A percentile compares a stretch with the other conserved stretches of the same genome.
phyloP scores from a whole-genome alignment of 35 echinoderm and acorn worm species.

The Ptychodera flava region DNA sequence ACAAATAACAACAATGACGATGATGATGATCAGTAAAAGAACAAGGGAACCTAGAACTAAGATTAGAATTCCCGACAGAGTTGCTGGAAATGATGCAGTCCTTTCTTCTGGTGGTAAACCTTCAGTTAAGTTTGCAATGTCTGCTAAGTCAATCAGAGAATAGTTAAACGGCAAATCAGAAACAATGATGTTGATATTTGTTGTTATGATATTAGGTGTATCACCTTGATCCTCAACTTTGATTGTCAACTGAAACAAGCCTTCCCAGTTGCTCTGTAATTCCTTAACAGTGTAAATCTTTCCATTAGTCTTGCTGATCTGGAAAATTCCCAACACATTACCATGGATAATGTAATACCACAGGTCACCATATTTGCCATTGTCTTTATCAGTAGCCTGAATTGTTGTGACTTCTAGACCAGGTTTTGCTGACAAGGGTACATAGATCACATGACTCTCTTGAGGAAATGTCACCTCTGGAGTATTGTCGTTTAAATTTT shows the following conservation, averaged over 20 bases:
- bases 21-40: neutral
- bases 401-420: conserved; percentile 55
- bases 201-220: conserved; percentile 6
- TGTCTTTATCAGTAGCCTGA: conserved; percentile 45
- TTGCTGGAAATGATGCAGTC: neutral
- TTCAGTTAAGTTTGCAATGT: neutral
- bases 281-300: conserved; percentile 46
- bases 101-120: neutral
- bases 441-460: conserved; percentile 46
- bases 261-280: conserved; percentile 44
- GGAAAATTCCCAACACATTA: conserved; percentile 61
- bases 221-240: conserved; percentile 54
- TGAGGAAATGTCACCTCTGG: conserved; percentile 53
- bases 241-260: conserved; percentile 53
- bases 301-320: conserved; percentile 47
- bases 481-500: conserved; percentile 77
- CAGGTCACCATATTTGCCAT: conserved; percentile 45
- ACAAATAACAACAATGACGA: neutral
- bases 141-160: conserved; percentile 23
- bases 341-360: conserved; percentile 57
- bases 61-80: neutral
- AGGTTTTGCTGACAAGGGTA: conserved; percentile 47
- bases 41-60: neutral
- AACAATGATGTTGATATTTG: conserved; percentile 47
- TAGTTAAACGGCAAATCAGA: conserved; percentile 63